Base-by-base conservation (phyloP, 2,888 invertebrate genomes). In the Drosophila leonis region DNA sequence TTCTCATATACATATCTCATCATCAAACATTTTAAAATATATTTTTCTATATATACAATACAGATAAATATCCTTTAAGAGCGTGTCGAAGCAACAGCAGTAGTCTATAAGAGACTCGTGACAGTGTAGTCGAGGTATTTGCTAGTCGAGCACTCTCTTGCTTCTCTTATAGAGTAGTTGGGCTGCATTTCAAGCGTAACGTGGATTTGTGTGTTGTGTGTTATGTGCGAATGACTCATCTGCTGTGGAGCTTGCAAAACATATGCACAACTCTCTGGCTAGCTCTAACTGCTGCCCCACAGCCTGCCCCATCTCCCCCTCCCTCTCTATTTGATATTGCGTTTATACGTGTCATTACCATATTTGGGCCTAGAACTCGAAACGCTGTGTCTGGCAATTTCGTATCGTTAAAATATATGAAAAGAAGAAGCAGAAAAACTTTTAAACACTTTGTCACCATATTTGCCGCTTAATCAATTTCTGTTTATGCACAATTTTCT, bases 381-480 rank as follows among this genome's bases (percentile, higher is more conserved):
- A 61, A 64, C 65, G 72, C 48, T 71, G 59, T 69, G 59, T 70
- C 76, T 78, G 73, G 68, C 85, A 48, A 74, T 71, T 77, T 54
- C 48, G 39, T 61, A 44, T 46, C 57, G 57, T 48, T 59, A 24
- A 49, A 54, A 41, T 31, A 20, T 42, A 41, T 41, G 13, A 41
- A n/a, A 18, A n/a, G 18, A 54, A 7, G 37, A 20, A 61, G 48
- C 29, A 37, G 13, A 48, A 27, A 62, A 73, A 71, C 57, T 44
- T 84, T 78, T 70, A 76, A 83, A 76, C 76, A 85, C 73, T 78
- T 83, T 70, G 82, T 87, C 85, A 78, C 87, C 90, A 90, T 88
- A 90, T 89, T 89, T 88, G 83, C 74, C 72, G 85, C 76, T 81
- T 84, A 78, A 84, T 87, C 88, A 88, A 80, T 85, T 87, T 87